Evolutionary conservation across 64 coral and sea anemone species (phyloP), one percentile per base, ranked within the genome.

Genomic region (Stichodactyla mertensii): DNA sequence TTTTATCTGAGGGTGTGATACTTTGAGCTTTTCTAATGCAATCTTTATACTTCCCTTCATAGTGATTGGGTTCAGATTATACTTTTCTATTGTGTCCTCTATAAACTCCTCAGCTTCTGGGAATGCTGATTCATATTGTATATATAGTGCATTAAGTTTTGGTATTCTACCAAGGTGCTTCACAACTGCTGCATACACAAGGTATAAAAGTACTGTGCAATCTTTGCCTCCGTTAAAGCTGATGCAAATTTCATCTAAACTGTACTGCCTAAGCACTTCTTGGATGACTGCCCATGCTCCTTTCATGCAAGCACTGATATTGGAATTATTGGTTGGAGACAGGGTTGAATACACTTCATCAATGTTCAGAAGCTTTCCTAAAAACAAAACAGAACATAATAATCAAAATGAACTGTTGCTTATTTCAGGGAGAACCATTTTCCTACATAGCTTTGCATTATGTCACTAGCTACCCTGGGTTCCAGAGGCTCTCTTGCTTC

Each of bases 161-260:
- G 52, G 22, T 12, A 11, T n/a, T 71, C 19, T 79, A 28, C 23
- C 4, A 26, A 84, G 85, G 4, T 71, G 56, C 77, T 84, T 79
- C 79, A 82, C 28, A 16, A 99, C 51, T 23, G 86, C 90, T 74
- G 93, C 93, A 85, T 91, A 87, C 4, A 95, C 78, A 52, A 99
- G 51, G 56, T 92, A 82, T 7, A 99, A 80, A 20, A 99, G 60
- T n/a, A 92, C 93, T 54, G 97, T 99, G 69, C 97, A 99, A 66
- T 99, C 93, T 82, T 99, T 99, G 14, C 97, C 97, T 74, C 97
- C 97, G 88, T 99, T 99, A 66, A 99, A 99, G 67, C 97, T 95
- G 27, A 99, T 86, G 26, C 97, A 99, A 13, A 99, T 56, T 64
- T 99, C 90, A 84, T 99, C 93, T 54, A 99, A 52, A 20, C 86